These are phyloP conservation scores for Oryctolagus cuniculus DNA, from an alignment of 2,113 vertebrate species.

Conservation along the genomic window DNA sequence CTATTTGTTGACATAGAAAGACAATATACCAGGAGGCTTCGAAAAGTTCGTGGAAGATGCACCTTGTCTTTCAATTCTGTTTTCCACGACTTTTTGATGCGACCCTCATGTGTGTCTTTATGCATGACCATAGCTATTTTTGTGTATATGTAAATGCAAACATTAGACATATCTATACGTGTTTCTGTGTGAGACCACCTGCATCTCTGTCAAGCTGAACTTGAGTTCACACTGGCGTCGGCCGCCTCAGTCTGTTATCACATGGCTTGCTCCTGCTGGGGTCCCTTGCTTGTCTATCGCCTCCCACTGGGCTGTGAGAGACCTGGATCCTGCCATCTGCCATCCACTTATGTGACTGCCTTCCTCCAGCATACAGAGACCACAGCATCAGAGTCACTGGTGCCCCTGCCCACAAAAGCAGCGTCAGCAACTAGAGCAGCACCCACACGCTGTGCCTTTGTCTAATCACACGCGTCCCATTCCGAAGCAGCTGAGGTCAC, in stretches of 20 bases:
- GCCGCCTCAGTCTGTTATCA: no score
- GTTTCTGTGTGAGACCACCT: no score
- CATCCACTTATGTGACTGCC: background rate
- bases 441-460: background rate
- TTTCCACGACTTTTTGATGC: no score
- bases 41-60: no score
- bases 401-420: background rate
- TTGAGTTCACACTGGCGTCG: background rate
- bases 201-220: background rate
- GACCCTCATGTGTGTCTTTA: background rate
- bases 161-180: background rate
- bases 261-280: background rate
- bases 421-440: background rate
- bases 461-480: background rate
- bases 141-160: background rate
- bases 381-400: background rate
- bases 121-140: background rate
- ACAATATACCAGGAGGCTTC: background rate
- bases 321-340: background rate
- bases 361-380: background rate
- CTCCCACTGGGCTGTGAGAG: background rate
- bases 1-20: background rate
- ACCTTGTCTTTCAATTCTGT: no score
- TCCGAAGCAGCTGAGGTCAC: background rate
- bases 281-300: background rate